phyloP scores from a whole-genome alignment of 30 jellyfish, hydroid and myxozoan species.

The Sanderia malayensis region DNA sequence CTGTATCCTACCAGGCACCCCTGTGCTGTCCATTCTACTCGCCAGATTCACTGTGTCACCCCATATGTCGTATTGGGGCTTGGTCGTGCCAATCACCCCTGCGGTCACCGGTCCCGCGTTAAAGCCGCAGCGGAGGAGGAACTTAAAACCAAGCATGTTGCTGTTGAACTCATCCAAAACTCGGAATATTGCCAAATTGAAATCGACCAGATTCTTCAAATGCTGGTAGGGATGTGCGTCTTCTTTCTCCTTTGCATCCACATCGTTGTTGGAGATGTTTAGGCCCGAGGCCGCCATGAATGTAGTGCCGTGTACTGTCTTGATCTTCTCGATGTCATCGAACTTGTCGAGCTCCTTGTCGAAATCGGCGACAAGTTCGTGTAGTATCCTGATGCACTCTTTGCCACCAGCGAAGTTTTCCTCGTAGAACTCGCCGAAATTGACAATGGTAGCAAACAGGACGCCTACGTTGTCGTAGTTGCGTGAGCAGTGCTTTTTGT shows the following conservation, averaged over 20 bases:
- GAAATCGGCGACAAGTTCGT: constrained; percentile 96
- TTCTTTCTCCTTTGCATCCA: constrained; percentile 8
- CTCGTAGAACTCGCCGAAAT: constrained; percentile 93
- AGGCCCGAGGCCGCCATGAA: constrained; percentile 99
- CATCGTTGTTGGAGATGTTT: constrained; percentile 26
- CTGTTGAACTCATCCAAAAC: constrained; percentile 87
- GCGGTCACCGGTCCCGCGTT: constrained; percentile 99
- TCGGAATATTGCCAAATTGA: constrained; percentile 80
- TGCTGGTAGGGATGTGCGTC: constrained; percentile 69
- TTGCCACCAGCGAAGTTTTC: constrained; percentile 96
- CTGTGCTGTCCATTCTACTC: constrained; percentile 98
- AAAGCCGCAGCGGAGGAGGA: constrained; percentile 86
- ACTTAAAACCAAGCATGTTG: constrained; percentile 95
- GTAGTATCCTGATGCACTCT: constrained; percentile 95
- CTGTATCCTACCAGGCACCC: constrained; percentile 89
- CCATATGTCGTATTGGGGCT: constrained; percentile 99
- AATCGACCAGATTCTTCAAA: constrained; percentile 73
- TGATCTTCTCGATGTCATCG: constrained; percentile 95
- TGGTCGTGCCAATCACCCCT: constrained; percentile 97
- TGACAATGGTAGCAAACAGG: constrained; percentile 94
- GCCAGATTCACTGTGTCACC: constrained; percentile 99
- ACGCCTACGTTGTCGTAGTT: constrained; percentile 96
- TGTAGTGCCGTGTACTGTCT: constrained; percentile 98
- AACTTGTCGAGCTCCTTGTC: constrained; percentile 90
- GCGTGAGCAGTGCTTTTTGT: constrained; percentile 89